A percentile compares a stretch with the other conserved stretches of the same genome.
phyloP scores from a whole-genome alignment of 2,797 vertebrate genomes.

The Acestrorhynchus altus region DNA sequence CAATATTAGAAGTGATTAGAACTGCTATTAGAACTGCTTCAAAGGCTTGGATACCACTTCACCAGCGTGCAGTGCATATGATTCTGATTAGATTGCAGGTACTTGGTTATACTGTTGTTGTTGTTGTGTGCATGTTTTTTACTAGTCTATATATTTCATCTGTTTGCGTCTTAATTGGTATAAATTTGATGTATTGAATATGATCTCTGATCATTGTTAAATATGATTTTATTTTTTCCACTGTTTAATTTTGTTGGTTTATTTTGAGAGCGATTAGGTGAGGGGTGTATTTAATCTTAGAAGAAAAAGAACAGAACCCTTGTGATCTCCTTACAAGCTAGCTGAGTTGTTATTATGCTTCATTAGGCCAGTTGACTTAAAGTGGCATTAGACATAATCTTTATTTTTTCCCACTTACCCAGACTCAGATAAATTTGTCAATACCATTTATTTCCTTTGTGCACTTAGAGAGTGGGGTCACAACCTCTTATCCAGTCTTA shows the following conservation, averaged over 20 bases:
- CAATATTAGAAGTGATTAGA: constrained; percentile 64
- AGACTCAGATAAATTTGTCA: neutral
- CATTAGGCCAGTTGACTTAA: neutral
- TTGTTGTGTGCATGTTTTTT: constrained; percentile 3
- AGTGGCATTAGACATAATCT: neutral
- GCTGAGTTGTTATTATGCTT: constrained; percentile 2
- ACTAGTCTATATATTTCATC: constrained; percentile 3
- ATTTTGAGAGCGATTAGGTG: neutral
- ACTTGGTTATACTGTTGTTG: neutral
- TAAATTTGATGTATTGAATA: too few relatives aligned
- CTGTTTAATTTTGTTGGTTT: neutral
- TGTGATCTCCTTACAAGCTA: neutral
- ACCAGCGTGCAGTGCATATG: constrained; percentile 33
- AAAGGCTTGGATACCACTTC: constrained; percentile 38
- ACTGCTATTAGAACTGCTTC: constrained; percentile 54
- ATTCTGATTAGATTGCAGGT: constrained; percentile 28
- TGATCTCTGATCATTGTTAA: too few relatives aligned
- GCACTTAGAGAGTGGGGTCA: neutral
- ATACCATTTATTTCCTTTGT: neutral
- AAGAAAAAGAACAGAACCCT: neutral
- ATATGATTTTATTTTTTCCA: neutral
- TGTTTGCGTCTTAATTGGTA: too few relatives aligned
- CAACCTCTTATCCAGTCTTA: neutral
- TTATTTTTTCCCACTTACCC: neutral
- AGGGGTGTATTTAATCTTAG: neutral